phyloP scores from a whole-genome alignment of 2,113 vertebrate species.

The Sorex araneus region DNA sequence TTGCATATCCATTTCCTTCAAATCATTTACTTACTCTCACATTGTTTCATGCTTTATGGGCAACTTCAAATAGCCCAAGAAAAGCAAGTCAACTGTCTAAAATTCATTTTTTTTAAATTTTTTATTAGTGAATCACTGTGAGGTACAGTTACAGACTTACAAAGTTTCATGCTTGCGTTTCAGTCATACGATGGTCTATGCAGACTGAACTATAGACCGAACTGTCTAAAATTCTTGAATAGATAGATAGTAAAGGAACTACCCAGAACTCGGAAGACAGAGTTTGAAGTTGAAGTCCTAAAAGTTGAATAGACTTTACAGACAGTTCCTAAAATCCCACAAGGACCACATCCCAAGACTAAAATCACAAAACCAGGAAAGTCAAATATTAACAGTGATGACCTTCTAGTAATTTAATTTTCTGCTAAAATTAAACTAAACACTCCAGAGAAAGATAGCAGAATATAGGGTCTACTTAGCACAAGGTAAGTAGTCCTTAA shows the following conservation, averaged over 20 bases:
- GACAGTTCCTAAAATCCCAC: slow-evolving; percentile 15
- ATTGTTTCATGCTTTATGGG: neutral
- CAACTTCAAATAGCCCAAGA: neutral
- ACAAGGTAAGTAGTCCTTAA: neutral
- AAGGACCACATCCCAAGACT: neutral
- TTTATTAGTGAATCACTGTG: no score
- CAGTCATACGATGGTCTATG: no score
- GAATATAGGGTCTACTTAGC: neutral
- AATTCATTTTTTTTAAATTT: no score
- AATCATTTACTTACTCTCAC: neutral
- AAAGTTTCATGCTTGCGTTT: no score
- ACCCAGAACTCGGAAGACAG: neutral
- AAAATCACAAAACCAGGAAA: neutral
- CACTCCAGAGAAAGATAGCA: neutral
- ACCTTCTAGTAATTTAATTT: slow-evolving; percentile 28
- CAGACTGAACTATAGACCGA: no score
- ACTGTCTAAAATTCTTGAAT: neutral
- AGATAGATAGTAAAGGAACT: neutral
- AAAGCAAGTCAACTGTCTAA: neutral
- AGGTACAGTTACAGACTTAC: no score
- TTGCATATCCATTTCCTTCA: neutral
- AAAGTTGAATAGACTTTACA: neutral
- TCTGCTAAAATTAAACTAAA: slow-evolving; percentile 46
- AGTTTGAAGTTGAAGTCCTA: neutral
- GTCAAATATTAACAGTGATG: slow-evolving; percentile 2